These are phyloP conservation scores for Halichoerus grypus DNA, from an alignment of 2,113 vertebrate genomes.

Conservation along the genomic window DNA sequence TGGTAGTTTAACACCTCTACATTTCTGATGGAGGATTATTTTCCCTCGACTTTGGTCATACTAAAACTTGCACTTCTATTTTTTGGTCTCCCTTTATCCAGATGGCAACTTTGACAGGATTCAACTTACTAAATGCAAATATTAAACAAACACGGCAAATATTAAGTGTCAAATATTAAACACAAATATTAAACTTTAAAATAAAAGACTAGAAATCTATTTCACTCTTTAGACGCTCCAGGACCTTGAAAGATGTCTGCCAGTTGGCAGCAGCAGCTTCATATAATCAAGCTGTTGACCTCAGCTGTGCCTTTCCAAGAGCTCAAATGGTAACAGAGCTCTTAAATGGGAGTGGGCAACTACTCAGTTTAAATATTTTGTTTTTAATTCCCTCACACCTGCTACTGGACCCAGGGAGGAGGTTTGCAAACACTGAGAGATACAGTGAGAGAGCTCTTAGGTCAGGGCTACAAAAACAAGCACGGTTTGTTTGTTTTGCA, in stretches of 20 bases:
- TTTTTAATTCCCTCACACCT: conserved; percentile 83
- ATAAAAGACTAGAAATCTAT: conserved; percentile 45
- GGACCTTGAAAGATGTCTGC: conserved; percentile 72
- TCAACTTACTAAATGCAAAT: conserved; percentile 24
- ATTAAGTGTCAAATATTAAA: neutral
- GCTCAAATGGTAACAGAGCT: conserved; percentile 60
- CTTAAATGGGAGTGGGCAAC: conserved; percentile 56
- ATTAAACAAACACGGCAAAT: neutral
- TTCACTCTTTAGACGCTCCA: conserved; percentile 1
- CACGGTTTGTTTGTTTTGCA: conserved; percentile 82
- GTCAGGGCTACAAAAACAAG: conserved; percentile 85
- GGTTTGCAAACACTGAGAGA: conserved; percentile 76
- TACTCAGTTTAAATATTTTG: conserved; percentile 70
- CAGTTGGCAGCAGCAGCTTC: conserved; percentile 58
- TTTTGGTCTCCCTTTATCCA: neutral
- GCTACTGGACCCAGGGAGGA: conserved; percentile 74
- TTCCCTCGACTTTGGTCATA: neutral
- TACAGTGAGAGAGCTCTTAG: conserved; percentile 78
- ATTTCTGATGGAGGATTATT: neutral
- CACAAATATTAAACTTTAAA: conserved; percentile 53
- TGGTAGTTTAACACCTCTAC: neutral
- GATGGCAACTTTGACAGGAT: conserved; percentile 35
- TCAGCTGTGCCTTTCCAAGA: conserved; percentile 76
- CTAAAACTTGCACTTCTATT: neutral
- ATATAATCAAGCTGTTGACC: conserved; percentile 67